Evolutionary conservation across 2,797 vertebrate genomes (phyloP).

Genomic region (Etheostoma perlongum): DNA sequence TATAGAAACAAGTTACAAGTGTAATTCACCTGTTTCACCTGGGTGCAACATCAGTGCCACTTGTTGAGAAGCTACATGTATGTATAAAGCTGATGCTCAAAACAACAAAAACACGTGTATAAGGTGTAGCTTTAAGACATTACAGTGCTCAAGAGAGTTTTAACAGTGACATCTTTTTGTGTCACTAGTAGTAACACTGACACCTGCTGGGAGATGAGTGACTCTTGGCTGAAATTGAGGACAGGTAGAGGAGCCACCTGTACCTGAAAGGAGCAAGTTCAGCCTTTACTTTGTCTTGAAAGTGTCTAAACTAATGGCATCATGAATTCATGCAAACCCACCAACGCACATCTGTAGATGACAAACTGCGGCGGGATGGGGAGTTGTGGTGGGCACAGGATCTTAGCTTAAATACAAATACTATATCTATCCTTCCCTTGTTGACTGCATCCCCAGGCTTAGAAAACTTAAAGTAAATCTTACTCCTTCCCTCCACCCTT

Average conservation of each 20-base stretch:
- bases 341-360: constrained; percentile 26
- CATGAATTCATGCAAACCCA: constrained; percentile 46
- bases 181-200: constrained; percentile 81
- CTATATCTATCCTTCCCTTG: constrained; percentile 72
- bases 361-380: constrained; percentile 37
- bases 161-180: constrained; percentile 43
- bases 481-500: constrained; percentile 70
- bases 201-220: constrained; percentile 83
- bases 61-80: constrained; percentile 52
- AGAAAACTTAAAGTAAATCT: constrained; percentile 82
- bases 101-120: not conserved
- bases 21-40: constrained; percentile 36
- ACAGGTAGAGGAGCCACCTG: constrained; percentile 36
- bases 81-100: not conserved
- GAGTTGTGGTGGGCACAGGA: constrained; percentile 51
- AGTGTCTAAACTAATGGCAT: constrained; percentile 44
- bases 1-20: constrained; percentile 9
- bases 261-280: constrained; percentile 1
- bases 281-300: constrained; percentile 46
- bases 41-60: constrained; percentile 43
- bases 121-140: constrained; percentile 11
- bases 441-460: constrained; percentile 78
- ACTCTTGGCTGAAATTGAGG: constrained; percentile 54
- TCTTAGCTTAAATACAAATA: constrained; percentile 79
- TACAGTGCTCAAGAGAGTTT: constrained; percentile 27